Conservation (phyloP, 2,113 vertebrate genomes). For the Anser cygnoides region DNA sequence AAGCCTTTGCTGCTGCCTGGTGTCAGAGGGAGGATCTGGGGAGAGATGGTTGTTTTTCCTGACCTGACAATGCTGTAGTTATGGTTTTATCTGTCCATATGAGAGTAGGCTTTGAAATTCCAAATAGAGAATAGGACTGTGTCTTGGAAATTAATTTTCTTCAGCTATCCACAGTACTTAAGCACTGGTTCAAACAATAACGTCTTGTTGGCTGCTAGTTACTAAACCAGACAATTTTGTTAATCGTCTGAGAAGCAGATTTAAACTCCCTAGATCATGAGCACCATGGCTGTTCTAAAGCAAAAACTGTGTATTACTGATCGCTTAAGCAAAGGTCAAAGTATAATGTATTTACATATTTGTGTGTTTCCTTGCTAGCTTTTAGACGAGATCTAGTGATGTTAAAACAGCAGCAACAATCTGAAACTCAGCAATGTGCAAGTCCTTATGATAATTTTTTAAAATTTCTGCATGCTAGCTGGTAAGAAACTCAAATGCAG, state of each 20-base stretch:
- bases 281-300: background rate
- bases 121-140: background rate
- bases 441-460: background rate
- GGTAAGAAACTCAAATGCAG: background rate
- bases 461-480: background rate
- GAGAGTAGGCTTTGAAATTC: background rate
- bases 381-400: background rate
- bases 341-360: background rate
- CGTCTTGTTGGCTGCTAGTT: background rate
- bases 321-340: background rate
- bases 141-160: background rate
- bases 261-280: background rate
- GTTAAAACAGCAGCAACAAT: background rate
- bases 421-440: background rate
- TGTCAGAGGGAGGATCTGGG: background rate
- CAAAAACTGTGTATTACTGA: background rate
- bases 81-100: background rate
- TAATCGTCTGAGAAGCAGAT: slow-evolving; percentile 11
- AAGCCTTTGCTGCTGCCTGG: background rate
- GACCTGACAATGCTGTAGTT: background rate
- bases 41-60: background rate
- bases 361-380: background rate
- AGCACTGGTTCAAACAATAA: background rate
- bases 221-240: slow-evolving; percentile 4
- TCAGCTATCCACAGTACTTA: background rate